phyloP scores from a whole-genome alignment of 2,113 vertebrate genomes.

The Takifugu bimaculatus region DNA sequence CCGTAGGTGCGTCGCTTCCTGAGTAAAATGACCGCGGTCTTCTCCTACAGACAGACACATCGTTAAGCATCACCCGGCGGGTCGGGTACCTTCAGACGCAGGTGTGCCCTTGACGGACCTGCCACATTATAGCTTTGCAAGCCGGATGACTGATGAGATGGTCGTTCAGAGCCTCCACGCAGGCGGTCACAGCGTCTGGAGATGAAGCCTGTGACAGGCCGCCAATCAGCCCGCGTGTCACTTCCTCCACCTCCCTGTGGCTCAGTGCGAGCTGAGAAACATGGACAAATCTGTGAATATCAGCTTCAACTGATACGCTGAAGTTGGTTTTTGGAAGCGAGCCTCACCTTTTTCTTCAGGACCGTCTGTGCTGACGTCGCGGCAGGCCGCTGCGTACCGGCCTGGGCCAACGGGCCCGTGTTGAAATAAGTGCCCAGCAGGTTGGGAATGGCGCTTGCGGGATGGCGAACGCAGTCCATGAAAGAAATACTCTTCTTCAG shows the following conservation, averaged over 20 bases:
- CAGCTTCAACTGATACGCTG: not conserved
- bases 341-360: slow-evolving; percentile 55
- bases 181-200: slow-evolving; percentile 42
- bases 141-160: slow-evolving; percentile 67
- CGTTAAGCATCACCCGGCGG: no score
- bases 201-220: slow-evolving; percentile 41
- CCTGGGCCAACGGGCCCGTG: not conserved
- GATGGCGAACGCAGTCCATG: slow-evolving; percentile 52
- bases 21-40: slow-evolving; percentile 51
- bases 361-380: not conserved
- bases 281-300: not conserved
- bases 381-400: not conserved
- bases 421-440: slow-evolving; percentile 50
- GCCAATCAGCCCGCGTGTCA: slow-evolving; percentile 35
- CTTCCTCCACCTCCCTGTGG: slow-evolving; percentile 54
- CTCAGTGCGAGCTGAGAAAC: slow-evolving; percentile 41
- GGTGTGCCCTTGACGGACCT: slow-evolving; percentile 48
- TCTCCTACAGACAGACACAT: slow-evolving; percentile 55
- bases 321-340: not conserved
- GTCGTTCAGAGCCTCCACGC: slow-evolving; percentile 64
- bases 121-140: slow-evolving; percentile 68
- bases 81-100: no score
- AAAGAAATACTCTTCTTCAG: slow-evolving; percentile 41
- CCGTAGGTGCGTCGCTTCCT: slow-evolving; percentile 44
- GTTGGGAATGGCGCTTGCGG: slow-evolving; percentile 50